phyloP scores from a whole-genome alignment of 2,888 invertebrate genomes.

The Limnephilus rhombicus region DNA sequence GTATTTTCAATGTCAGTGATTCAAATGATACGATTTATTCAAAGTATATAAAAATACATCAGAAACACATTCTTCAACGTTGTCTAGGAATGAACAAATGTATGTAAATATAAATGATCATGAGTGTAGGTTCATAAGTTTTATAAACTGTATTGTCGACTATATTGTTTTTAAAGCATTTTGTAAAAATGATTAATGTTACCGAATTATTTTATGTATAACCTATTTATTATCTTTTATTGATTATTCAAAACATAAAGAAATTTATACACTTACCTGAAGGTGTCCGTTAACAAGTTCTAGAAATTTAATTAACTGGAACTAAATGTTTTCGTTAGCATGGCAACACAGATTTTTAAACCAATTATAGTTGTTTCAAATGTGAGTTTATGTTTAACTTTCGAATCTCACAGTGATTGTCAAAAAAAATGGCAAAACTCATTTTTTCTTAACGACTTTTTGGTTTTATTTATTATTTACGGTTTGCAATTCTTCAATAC shows the following conservation, averaged over 20 bases:
- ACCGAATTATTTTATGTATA: neutral
- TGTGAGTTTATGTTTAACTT: too few species aligned
- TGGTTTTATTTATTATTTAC: too few species aligned
- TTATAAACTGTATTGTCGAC: neutral
- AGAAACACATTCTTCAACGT: neutral
- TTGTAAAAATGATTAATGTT: neutral
- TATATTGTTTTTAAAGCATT: neutral
- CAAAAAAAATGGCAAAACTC: too few species aligned
- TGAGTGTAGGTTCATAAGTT: too few species aligned
- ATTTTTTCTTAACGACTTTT: too few species aligned
- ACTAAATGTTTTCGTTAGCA: too few species aligned
- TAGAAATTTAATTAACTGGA: too few species aligned
- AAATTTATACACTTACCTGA: neutral
- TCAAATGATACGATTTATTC: neutral
- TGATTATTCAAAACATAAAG: neutral
- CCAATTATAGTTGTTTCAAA: too few species aligned
- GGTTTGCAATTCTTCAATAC: too few species aligned
- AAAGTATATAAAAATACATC: neutral
- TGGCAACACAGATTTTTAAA: too few species aligned
- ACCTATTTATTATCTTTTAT: neutral
- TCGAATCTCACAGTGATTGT: too few species aligned
- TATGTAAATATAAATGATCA: neutral
- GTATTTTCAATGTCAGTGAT: neutral
- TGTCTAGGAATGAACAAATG: neutral
- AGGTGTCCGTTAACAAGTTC: too few species aligned